A percentile compares a stretch with the other conserved stretches of the same genome.
Conservation (phyloP, 2,797 vertebrate species). For the Malurus splendens region DNA sequence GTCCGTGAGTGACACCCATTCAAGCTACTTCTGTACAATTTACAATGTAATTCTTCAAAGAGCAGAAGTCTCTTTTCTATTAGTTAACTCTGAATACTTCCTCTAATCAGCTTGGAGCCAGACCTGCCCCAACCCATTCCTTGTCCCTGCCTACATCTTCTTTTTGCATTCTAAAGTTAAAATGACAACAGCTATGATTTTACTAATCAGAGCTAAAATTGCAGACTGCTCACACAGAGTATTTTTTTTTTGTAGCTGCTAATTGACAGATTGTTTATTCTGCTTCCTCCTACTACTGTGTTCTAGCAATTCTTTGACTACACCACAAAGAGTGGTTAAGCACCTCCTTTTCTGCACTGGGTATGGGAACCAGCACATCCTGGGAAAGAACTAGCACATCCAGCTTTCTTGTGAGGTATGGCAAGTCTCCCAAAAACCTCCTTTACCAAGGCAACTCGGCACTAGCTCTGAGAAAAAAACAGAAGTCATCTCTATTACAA, state of each 20-base stretch:
- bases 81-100: neutral
- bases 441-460: neutral
- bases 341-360: neutral
- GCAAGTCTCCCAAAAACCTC: neutral
- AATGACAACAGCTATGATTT: neutral
- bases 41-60: neutral
- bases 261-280: neutral
- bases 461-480: neutral
- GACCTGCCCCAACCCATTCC: neutral
- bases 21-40: neutral
- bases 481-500: neutral
- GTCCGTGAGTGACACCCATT: neutral
- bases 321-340: neutral
- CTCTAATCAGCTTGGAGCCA: neutral
- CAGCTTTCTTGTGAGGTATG: neutral
- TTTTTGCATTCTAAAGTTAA: neutral
- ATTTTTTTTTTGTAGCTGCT: neutral
- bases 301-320: neutral
- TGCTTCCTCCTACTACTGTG: neutral
- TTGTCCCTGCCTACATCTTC: accelerated
- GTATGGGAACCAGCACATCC: neutral
- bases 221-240: neutral
- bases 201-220: neutral
- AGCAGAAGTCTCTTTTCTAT: neutral
- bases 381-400: neutral